Conservation (phyloP, 1,140 invertebrate genomes). For the Cherax destructor region DNA sequence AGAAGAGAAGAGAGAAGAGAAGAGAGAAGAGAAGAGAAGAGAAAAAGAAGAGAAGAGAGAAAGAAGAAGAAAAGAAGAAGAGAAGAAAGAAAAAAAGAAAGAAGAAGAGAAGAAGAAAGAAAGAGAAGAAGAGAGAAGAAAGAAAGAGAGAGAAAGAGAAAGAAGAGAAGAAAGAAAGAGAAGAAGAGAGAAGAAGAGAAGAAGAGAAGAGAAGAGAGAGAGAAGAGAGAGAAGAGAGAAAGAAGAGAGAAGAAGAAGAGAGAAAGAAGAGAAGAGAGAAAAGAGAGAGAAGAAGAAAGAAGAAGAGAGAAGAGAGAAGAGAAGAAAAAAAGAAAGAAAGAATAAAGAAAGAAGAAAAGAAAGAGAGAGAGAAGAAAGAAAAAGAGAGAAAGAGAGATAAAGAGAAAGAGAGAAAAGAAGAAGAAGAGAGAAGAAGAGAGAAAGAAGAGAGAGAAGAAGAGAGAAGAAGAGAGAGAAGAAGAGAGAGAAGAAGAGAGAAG, state of each 20-base stretch:
- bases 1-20: not conserved
- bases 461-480: not conserved
- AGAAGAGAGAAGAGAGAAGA: not conserved
- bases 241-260: not conserved
- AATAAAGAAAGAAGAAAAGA: too few species aligned
- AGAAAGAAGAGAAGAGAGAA: not conserved
- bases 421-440: not conserved
- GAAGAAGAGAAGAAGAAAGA: not conserved
- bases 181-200: not conserved
- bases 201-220: not conserved
- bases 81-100: not conserved
- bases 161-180: not conserved
- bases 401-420: too few species aligned
- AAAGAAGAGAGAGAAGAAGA: not conserved
- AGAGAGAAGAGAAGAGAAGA: not conserved
- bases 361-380: not conserved
- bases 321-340: too few species aligned
- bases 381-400: too few species aligned
- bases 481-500: constrained; percentile 4
- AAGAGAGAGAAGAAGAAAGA: not conserved
- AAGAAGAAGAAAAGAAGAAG: not conserved
- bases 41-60: not conserved
- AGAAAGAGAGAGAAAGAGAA: not conserved
- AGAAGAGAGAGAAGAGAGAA: not conserved
- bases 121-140: not conserved